Conservation (phyloP, 1,140 invertebrate genomes). For the Hyphantria cunea region DNA sequence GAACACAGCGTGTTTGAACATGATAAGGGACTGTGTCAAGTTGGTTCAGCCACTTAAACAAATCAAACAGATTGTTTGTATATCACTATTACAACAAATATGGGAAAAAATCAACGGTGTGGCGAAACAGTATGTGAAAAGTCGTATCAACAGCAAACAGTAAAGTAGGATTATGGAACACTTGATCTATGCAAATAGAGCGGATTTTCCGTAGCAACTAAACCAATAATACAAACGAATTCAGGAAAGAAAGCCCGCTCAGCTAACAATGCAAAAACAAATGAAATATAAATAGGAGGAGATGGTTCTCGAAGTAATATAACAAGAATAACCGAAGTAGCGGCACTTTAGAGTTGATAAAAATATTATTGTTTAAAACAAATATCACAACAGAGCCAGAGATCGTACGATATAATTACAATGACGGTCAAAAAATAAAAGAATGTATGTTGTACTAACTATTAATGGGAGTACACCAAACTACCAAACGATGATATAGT, state of each 20-base stretch:
- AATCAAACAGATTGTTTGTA: slow-evolving; percentile 21
- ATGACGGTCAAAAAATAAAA: background rate
- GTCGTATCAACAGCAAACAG: slow-evolving; percentile 8
- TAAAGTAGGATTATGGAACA: slow-evolving; percentile 10
- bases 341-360: slow-evolving; percentile 16
- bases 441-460: background rate
- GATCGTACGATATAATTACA: no score
- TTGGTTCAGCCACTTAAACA: slow-evolving; percentile 19
- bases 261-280: background rate
- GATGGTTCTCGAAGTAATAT: background rate
- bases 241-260: background rate
- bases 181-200: background rate
- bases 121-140: slow-evolving; percentile 18
- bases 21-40: slow-evolving; percentile 26
- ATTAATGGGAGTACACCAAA: no score
- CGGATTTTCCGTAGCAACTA: background rate
- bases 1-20: slow-evolving; percentile 23
- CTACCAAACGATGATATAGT: no score
- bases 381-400: background rate
- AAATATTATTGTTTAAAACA: background rate
- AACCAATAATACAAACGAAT: no score
- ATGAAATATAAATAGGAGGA: background rate
- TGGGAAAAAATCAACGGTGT: slow-evolving; percentile 15
- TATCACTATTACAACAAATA: slow-evolving; percentile 22
- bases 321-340: background rate